Evolutionary conservation across 2,888 invertebrate species (phyloP), one percentile per base, ranked within the genome.

Genomic region (Eudemis profundana): DNA sequence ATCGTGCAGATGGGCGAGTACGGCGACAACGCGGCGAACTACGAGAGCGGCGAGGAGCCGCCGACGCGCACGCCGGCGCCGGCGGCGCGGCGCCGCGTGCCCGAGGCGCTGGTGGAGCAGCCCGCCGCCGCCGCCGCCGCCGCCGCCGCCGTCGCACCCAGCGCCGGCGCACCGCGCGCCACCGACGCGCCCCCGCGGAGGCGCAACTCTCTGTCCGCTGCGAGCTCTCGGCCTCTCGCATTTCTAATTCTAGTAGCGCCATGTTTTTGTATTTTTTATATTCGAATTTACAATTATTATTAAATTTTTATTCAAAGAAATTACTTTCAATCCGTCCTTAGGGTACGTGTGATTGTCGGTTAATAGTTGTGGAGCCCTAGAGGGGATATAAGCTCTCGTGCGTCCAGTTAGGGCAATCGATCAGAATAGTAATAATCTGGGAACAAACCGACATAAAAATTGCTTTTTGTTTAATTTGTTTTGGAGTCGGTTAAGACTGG

Each of bases 1-100:
- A 3, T 54, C 10, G 78, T 76, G 76, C 78, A 88, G 88, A 84
- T 84, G 75, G 89, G 88, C 71, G 89, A 88, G 79, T 88, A 88
- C 80, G 88, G 86, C 44, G 88, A 87, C 81, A 83, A 85, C 78
- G 87, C 76, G 69, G 84, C 81, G 17, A 86, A 86, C 36, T 87
- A 87, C 79, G 78, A 62, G 51, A 62, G 53, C 19, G 66, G 56
- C 54, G 69, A 49, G 36, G 68, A 60, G 61, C 69, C 68, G 74
- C 74, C 59, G 78, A 54, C 36, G 72, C 77, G 47, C 80, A 81
- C 44, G 17, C 5, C 57, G 57, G 2, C 66, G 51, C 53, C 29
- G 29, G 14, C 46, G 33, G 12, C 15, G 33, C 12, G 17, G 40
- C 12, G 12, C 12, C n/a, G 29, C 36, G 10, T 3, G 38, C n/a